Evolutionary conservation across 1,140 invertebrate species (phyloP).

Genomic region (Choristoneura fumiferana): DNA sequence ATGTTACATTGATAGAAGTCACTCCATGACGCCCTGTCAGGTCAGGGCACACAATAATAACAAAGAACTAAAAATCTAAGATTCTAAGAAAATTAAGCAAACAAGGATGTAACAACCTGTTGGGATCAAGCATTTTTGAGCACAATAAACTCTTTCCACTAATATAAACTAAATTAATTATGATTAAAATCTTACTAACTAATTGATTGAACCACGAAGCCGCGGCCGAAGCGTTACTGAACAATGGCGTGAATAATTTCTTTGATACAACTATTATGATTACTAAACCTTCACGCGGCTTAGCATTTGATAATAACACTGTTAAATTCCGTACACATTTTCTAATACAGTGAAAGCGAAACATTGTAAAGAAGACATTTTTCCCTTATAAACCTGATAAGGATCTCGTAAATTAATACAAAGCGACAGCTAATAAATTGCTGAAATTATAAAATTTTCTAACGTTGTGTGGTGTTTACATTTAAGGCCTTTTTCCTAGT

Average conservation of each 20-base stretch:
- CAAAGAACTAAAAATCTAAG: too few relatives aligned
- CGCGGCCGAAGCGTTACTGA: too few relatives aligned
- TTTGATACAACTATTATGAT: conserved; percentile 10
- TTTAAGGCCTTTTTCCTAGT: not conserved
- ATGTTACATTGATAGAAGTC: too few relatives aligned
- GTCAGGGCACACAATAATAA: too few relatives aligned
- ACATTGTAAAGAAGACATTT: conserved; percentile 4
- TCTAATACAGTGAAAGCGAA: not conserved
- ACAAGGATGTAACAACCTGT: too few relatives aligned
- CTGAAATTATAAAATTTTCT: not conserved
- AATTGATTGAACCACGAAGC: too few relatives aligned
- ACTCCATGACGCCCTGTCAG: too few relatives aligned
- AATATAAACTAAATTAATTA: too few relatives aligned
- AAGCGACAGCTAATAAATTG: conserved; percentile 7
- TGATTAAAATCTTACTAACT: too few relatives aligned
- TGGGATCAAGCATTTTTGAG: too few relatives aligned
- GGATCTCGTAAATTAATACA: conserved; percentile 15
- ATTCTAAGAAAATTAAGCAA: too few relatives aligned
- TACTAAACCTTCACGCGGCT: not conserved
- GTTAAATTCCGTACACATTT: conserved; percentile 3
- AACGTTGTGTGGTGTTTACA: not conserved
- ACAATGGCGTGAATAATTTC: conserved; percentile 4
- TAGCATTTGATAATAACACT: not conserved
- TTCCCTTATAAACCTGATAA: conserved; percentile 1
- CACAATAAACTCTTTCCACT: too few relatives aligned